phyloP scores from a whole-genome alignment of 2,888 invertebrate genomes.

The Ypsolopha scabrella region DNA sequence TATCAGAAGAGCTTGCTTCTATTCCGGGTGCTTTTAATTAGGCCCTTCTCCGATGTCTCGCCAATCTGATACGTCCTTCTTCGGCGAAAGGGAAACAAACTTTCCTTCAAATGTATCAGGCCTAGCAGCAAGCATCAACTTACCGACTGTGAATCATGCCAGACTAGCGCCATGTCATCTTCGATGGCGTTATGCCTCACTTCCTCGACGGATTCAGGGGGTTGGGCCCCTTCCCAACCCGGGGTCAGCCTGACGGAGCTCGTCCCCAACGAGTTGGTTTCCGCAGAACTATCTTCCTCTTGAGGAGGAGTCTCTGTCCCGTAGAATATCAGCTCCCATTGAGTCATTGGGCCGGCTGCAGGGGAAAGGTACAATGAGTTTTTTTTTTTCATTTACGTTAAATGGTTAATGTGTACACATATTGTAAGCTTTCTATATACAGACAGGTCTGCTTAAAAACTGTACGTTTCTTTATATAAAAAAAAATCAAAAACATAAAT shows the following conservation, averaged over 20 bases:
- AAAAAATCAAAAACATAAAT: neutral
- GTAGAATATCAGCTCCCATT: slow-evolving; percentile 87
- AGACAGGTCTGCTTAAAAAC: too few relatives aligned
- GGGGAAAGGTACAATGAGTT: neutral
- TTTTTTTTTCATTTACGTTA: neutral
- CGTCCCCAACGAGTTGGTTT: slow-evolving; percentile 53
- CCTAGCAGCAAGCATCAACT: too few relatives aligned
- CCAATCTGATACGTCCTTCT: too few relatives aligned
- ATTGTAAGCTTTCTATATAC: too few relatives aligned
- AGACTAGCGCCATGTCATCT: slow-evolving; percentile 66
- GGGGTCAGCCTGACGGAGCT: slow-evolving; percentile 19
- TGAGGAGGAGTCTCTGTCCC: slow-evolving; percentile 78
- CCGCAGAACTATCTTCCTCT: slow-evolving; percentile 75
- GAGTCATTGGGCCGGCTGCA: slow-evolving; percentile 71
- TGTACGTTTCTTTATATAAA: too few relatives aligned
- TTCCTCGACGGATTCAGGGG: slow-evolving; percentile 50
- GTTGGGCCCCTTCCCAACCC: slow-evolving; percentile 23
- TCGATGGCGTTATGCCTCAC: slow-evolving; percentile 72
- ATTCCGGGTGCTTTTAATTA: too few relatives aligned
- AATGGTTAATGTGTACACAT: neutral
- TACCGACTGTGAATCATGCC: slow-evolving; percentile 76
- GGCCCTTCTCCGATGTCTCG: too few relatives aligned
- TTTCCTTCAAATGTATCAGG: too few relatives aligned
- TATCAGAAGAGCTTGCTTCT: too few relatives aligned
- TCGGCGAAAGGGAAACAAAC: too few relatives aligned